Evolutionary conservation across 2,113 vertebrate species (phyloP).

Genomic region (Macquaria australasica): DNA sequence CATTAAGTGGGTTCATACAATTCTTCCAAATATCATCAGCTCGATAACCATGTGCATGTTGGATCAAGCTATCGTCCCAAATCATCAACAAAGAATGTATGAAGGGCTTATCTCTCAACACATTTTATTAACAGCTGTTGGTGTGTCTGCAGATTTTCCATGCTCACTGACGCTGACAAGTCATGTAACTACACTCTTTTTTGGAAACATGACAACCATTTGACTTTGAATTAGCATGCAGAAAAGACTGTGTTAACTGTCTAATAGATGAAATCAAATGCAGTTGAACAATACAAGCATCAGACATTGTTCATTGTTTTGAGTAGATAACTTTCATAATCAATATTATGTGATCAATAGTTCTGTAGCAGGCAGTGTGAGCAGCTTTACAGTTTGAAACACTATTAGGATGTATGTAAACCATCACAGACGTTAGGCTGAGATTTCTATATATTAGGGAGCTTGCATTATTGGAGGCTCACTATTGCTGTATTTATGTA

Average conservation of each 20-base stretch:
- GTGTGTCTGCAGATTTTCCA: constrained; percentile 5
- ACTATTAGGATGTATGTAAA: constrained; percentile 63
- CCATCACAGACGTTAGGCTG: constrained; percentile 52
- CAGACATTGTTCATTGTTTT: constrained; percentile 37
- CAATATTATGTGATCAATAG: constrained; percentile 63
- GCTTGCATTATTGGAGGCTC: constrained; percentile 58
- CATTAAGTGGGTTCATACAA: neutral
- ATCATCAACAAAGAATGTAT: constrained; percentile 15
- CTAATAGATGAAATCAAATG: neutral
- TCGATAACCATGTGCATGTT: constrained; percentile 14
- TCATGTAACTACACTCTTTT: neutral
- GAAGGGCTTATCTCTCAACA: constrained; percentile 40
- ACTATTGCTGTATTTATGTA: constrained; percentile 66
- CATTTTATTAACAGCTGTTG: constrained; percentile 36
- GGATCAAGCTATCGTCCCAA: constrained; percentile 19
- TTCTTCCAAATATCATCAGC: neutral
- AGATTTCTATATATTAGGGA: constrained; percentile 62
- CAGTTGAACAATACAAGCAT: constrained; percentile 8
- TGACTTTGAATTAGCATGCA: neutral
- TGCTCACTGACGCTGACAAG: neutral
- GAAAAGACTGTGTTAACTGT: neutral
- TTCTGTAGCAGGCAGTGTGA: constrained; percentile 60
- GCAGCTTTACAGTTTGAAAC: constrained; percentile 53
- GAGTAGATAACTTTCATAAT: constrained; percentile 54
- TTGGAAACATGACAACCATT: constrained; percentile 9